Evolutionary conservation across 2,797 vertebrate species (phyloP).

Genomic region (Anguilla anguilla): DNA sequence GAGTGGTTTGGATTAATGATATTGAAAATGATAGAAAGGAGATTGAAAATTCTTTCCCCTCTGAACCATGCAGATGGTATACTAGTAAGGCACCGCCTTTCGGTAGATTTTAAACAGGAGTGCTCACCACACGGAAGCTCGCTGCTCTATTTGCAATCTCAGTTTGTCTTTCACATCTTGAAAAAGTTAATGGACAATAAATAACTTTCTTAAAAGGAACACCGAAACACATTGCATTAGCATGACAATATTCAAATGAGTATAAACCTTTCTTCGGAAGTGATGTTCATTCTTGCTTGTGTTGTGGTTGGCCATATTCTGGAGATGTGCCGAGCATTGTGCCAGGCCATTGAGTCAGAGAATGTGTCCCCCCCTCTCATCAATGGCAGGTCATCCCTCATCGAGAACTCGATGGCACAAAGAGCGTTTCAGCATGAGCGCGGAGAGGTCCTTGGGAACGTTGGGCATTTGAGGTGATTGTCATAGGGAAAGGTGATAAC

Average conservation of each 20-base stretch:
- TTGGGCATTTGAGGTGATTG: slow-evolving; percentile 24
- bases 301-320: not conserved
- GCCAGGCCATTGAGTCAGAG: slow-evolving; percentile 11
- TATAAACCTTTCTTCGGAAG: not conserved
- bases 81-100: slow-evolving; percentile 75
- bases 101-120: slow-evolving; percentile 67
- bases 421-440: not conserved
- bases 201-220: slow-evolving; percentile 28
- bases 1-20: slow-evolving; percentile 97
- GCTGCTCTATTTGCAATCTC: slow-evolving; percentile 10
- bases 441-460: not conserved
- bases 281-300: not conserved
- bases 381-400: slow-evolving; percentile 10
- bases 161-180: slow-evolving; percentile 28
- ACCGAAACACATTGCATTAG: slow-evolving; percentile 19
- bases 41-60: slow-evolving; percentile 98
- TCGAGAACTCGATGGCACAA: slow-evolving; percentile 3
- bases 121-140: slow-evolving; percentile 20
- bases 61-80: slow-evolving; percentile 90
- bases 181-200: slow-evolving; percentile 23
- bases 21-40: slow-evolving; percentile 98
- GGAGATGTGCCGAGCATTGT: not conserved
- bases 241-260: slow-evolving; percentile 25
- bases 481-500: slow-evolving; percentile 13
- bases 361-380: slow-evolving; percentile 3